Evolutionary conservation across 1,140 invertebrate genomes (phyloP), one percentile per base, ranked within the genome.

Genomic region (Drosophila auraria): DNA sequence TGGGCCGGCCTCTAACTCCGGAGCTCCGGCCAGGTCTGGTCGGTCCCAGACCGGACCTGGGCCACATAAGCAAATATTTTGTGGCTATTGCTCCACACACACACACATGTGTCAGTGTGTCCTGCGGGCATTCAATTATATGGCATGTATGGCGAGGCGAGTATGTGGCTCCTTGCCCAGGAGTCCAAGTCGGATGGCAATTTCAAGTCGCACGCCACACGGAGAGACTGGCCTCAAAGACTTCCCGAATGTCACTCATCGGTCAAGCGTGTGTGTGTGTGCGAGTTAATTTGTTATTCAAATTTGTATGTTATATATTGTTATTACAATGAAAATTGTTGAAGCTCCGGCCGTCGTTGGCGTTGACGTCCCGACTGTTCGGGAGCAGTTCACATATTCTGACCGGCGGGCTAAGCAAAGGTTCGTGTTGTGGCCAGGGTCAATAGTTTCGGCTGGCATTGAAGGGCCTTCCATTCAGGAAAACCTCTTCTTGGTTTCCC

Each of bases 221-320:
- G 30, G 57, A 44, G 33, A 56, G 53, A 56, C 68, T 42, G 49
- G 25, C 30, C 33, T 53, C 58, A 60, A 73, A 73, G 68, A 73
- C 70, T 73, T 49, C 33, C 56, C 50, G 70, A 82, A 77, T 87
- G 84, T 78, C 77, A 80, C 78, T 80, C 54, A 53, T 40, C 27
- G 50, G 20, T 23, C 56, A 15, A 38, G 36, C 23, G 44, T 54
- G 51, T 63, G 58, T 86, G 72, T 83, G 61, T 76, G 69, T 65
- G 65, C n/a, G 50, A 72, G 84, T 89, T 89, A 89, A 89, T 89
- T 89, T 89, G 86, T 84, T 89, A 89, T 89, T 89, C 84, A 89
- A 89, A 89, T 89, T 89, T 89, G 86, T 89, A 71, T 89, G 84
- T 89, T 90, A 89, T 89, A 89, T 89, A 89, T 89, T 89, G 84